Conservation (phyloP, 2,888 invertebrate species). For the Andrena trimmerana region DNA sequence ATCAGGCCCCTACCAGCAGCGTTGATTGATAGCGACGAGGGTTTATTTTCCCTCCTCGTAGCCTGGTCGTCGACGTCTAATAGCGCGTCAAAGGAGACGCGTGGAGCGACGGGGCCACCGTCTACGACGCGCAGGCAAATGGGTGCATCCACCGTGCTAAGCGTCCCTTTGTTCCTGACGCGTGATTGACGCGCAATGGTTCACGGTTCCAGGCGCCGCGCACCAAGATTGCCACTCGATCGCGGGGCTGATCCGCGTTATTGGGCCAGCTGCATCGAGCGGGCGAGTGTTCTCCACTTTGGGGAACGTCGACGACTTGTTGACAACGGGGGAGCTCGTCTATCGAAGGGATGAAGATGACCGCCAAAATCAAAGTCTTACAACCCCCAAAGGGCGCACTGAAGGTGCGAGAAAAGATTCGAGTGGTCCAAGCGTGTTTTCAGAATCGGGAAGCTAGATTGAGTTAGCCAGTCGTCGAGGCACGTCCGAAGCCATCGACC, state of each 20-base stretch:
- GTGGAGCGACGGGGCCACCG: conserved; percentile 49
- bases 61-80: conserved; percentile 33
- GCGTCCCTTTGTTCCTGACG: conserved; percentile 71
- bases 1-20: not conserved
- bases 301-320: not conserved
- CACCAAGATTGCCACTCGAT: conserved; percentile 42
- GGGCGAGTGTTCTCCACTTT: conserved; percentile 5
- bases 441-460: conserved; percentile 10
- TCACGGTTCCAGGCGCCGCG: conserved; percentile 42
- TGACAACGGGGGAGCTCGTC: too few species aligned
- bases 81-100: conserved; percentile 67
- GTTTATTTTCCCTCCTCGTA: conserved; percentile 45
- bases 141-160: conserved; percentile 68
- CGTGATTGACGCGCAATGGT: conserved; percentile 70
- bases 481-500: conserved; percentile 34
- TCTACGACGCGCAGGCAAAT: conserved; percentile 63
- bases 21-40: conserved; percentile 34
- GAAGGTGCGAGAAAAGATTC: too few species aligned
- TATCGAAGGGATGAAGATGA: too few species aligned
- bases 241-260: conserved; percentile 14
- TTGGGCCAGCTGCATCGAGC: conserved; percentile 33
- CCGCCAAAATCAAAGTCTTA: too few species aligned
- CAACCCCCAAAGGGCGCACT: too few species aligned
- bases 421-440: too few species aligned
- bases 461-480: conserved; percentile 34